Evolutionary conservation across 92 coral and sea anemone genomes (phyloP).

Genomic region (Porites lobata): DNA sequence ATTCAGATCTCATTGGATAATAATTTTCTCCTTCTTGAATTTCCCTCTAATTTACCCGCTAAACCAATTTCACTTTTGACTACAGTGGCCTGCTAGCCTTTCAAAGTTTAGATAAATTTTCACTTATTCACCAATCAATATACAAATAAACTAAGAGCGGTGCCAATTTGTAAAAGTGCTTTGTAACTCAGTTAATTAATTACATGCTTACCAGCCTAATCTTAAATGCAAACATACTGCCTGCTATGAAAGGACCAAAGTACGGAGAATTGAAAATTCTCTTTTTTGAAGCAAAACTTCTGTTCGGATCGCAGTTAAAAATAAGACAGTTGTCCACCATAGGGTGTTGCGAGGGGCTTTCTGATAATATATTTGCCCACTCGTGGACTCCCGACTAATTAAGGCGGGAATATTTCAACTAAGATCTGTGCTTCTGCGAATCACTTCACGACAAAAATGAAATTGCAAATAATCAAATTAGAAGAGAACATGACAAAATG

Average conservation of each 20-base stretch:
- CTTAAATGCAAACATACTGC: slow-evolving; percentile 37
- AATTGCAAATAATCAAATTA: background rate
- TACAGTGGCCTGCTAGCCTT: slow-evolving; percentile 4
- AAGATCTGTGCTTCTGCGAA: background rate
- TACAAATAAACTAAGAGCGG: slow-evolving; percentile 6
- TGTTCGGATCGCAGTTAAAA: background rate
- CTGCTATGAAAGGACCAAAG: slow-evolving; percentile 1
- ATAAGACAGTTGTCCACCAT: background rate
- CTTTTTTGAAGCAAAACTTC: background rate
- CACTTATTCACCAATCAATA: background rate
- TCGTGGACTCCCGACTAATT: slow-evolving; percentile 27
- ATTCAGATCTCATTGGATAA: slow-evolving; percentile 33
- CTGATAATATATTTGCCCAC: slow-evolving; percentile 35
- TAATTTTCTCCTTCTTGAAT: slow-evolving; percentile 54
- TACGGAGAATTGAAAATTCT: background rate
- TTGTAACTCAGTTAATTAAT: slow-evolving; percentile 15
- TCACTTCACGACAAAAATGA: background rate
- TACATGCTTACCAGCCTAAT: slow-evolving; percentile 38
- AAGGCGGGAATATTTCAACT: slow-evolving; percentile 56
- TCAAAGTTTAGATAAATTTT: background rate
- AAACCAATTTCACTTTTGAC: slow-evolving; percentile 18
- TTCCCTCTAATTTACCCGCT: slow-evolving; percentile 30
- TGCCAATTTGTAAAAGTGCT: background rate
- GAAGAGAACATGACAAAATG: background rate
- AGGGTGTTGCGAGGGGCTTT: background rate